Percentiles rank a stretch among this genome's conserved stretches.
phyloP scores from a whole-genome alignment of 1,140 invertebrate species.

The Hirudo medicinalis region DNA sequence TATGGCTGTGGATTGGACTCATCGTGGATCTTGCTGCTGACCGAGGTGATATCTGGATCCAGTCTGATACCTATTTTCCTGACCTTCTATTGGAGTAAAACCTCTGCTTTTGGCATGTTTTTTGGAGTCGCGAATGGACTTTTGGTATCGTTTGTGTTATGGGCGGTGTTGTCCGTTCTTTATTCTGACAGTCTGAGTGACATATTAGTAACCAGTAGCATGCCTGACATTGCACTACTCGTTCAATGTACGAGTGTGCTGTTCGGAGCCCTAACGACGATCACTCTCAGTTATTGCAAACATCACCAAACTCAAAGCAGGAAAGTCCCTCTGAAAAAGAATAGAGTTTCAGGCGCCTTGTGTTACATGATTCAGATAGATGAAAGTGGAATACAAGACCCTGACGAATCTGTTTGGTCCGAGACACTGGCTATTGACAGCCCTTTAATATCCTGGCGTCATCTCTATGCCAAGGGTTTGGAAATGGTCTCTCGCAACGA shows the following conservation, averaged over 20 bases:
- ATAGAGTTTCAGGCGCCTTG: neutral
- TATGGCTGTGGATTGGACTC: neutral
- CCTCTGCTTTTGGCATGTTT: conserved; percentile 9
- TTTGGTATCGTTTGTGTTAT: conserved; percentile 1
- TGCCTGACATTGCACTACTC: neutral
- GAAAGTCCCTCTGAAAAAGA: neutral
- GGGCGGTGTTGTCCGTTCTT: conserved; percentile 1
- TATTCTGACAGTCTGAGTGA: neutral
- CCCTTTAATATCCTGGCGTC: neutral
- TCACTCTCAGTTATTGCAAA: neutral
- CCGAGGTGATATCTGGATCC: conserved; percentile 13
- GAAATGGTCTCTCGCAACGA: neutral
- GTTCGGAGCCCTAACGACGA: neutral
- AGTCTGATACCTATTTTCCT: conserved; percentile 16
- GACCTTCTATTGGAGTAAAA: conserved; percentile 15
- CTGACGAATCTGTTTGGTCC: neutral
- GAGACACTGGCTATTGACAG: neutral
- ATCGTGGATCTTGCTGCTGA: conserved; percentile 2
- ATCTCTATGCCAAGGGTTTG: neutral
- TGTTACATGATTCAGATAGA: neutral
- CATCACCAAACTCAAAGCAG: neutral
- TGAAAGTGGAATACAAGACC: neutral
- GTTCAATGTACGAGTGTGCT: neutral
- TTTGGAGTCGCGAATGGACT: conserved; percentile 12
- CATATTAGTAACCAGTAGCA: neutral